phyloP scores from a whole-genome alignment of 2,888 invertebrate species.

The Notodonta ziczac region DNA sequence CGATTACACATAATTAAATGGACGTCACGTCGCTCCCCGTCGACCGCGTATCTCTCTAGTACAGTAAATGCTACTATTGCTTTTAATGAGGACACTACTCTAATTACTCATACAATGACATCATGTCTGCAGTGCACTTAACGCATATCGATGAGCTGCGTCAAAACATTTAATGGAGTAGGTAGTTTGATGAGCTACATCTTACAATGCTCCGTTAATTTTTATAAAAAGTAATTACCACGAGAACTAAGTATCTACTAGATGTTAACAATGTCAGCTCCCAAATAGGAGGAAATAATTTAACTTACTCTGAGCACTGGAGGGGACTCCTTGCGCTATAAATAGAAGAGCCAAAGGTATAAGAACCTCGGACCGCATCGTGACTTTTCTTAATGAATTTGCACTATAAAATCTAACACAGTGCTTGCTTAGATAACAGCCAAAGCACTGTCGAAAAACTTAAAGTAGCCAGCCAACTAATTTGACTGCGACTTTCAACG shows the following conservation, averaged over 20 bases:
- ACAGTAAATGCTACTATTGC: background rate
- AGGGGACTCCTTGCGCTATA: conserved; percentile 60
- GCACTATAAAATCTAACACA: conserved; percentile 16
- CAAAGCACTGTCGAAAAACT: background rate
- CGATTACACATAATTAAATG: conserved; percentile 12
- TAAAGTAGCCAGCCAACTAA: no score
- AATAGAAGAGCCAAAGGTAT: conserved; percentile 62
- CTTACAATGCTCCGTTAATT: background rate
- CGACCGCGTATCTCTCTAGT: background rate
- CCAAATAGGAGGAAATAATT: conserved; percentile 1
- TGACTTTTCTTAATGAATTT: conserved; percentile 13
- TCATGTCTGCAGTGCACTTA: conserved; percentile 41
- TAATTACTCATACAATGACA: conserved; percentile 54
- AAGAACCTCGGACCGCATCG: conserved; percentile 38
- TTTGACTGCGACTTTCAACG: background rate
- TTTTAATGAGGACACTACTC: conserved; percentile 24
- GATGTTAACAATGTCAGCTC: background rate
- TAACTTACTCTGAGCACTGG: conserved; percentile 67
- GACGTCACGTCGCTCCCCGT: conserved; percentile 2
- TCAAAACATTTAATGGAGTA: background rate
- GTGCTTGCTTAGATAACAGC: background rate
- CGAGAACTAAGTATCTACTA: background rate
- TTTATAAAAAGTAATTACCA: background rate
- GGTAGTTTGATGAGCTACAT: no score
- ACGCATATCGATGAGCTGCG: conserved; percentile 24